Percentiles rank a stretch among this genome's conserved stretches.
Evolutionary conservation across 2,113 vertebrate genomes (phyloP).

Genomic region (Syngnathus typhle): DNA sequence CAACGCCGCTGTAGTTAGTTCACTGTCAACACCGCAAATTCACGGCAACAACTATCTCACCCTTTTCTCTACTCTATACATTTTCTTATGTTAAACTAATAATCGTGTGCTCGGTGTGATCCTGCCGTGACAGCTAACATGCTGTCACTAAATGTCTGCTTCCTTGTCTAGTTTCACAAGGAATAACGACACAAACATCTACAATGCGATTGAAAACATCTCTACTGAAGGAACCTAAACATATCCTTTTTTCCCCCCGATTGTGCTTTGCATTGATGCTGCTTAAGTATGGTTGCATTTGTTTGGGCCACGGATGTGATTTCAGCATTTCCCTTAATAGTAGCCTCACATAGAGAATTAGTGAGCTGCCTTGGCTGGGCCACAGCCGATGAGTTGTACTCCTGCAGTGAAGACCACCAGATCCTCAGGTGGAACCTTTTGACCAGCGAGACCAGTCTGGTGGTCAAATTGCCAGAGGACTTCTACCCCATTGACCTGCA

Average conservation of each 20-base stretch:
- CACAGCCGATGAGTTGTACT: constrained; percentile 88
- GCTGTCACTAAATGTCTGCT: constrained; percentile 6
- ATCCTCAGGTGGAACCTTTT: constrained; percentile 89
- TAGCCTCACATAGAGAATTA: constrained; percentile 81
- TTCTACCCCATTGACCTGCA: constrained; percentile 88
- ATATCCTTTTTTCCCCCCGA: constrained; percentile 85
- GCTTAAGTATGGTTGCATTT: background rate
- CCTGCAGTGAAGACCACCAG: constrained; percentile 92
- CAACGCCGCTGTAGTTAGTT: constrained; percentile 43
- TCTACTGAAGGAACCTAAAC: constrained; percentile 90
- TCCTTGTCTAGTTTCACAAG: constrained; percentile 13
- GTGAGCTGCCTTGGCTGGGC: constrained; percentile 96
- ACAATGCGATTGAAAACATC: constrained; percentile 91
- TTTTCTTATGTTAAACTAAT: background rate
- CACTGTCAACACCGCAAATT: constrained; percentile 5
- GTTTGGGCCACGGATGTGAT: background rate
- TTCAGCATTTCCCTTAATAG: constrained; percentile 70
- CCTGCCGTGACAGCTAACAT: background rate
- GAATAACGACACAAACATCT: constrained; percentile 13
- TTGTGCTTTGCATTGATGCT: background rate
- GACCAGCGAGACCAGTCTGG: constrained; percentile 76
- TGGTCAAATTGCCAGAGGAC: constrained; percentile 82
- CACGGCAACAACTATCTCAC: background rate
- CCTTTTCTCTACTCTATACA: background rate
- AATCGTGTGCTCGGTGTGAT: background rate